These are phyloP conservation scores for Pristiophorus japonicus DNA, from an alignment of 2,113 vertebrate genomes.

Conservation along the genomic window DNA sequence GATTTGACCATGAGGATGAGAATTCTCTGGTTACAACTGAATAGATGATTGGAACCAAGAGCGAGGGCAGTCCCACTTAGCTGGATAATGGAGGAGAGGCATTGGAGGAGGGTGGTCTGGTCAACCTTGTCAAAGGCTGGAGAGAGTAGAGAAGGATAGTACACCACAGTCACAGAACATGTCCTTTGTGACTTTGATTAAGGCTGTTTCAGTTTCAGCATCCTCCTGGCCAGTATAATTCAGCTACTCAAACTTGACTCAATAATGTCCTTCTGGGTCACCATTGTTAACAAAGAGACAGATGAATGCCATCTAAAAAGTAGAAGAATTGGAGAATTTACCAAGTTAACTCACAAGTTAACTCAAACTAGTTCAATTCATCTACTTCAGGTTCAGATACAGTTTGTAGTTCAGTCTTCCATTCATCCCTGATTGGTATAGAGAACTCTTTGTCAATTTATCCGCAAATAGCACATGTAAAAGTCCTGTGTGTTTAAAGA, in stretches of 20 bases:
- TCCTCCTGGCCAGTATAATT: not conserved
- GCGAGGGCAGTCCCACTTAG: no score
- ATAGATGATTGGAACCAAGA: not conserved
- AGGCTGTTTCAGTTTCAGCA: not conserved
- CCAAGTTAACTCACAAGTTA: not conserved
- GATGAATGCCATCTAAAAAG: not conserved
- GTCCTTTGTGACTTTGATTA: no score
- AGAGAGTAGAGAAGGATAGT: not conserved
- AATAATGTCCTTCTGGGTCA: not conserved
- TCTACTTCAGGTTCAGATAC: not conserved
- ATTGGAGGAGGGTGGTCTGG: not conserved
- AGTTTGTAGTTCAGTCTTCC: not conserved
- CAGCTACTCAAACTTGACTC: not conserved
- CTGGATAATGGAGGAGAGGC: not conserved
- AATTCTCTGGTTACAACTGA: not conserved
- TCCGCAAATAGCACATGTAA: not conserved
- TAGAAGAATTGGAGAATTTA: not conserved
- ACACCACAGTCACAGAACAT: no score
- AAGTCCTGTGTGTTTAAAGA: not conserved
- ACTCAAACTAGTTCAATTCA: not conserved
- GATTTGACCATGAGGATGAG: not conserved
- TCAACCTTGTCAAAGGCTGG: not conserved
- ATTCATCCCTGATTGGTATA: not conserved
- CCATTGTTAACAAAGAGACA: not conserved
- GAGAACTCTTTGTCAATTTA: not conserved